A percentile compares a stretch with the other conserved stretches of the same genome.
Evolutionary conservation across 2,797 vertebrate genomes (phyloP).

Genomic region (Podarcis lilfordi): DNA sequence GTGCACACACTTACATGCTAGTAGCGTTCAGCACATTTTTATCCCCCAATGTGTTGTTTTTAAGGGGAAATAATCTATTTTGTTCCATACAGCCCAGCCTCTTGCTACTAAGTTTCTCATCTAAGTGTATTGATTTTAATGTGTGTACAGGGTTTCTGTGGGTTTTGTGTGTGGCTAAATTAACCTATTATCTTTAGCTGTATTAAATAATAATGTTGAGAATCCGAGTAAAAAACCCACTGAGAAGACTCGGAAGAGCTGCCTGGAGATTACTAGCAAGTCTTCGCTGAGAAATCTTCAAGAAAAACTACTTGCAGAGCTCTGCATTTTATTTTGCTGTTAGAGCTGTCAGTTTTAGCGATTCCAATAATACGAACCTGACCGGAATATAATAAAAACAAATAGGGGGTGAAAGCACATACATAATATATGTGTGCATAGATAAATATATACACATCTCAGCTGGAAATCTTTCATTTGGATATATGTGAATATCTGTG

Average conservation of each 20-base stretch:
- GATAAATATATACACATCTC: constrained; percentile 36
- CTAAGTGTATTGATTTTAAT: constrained; percentile 60
- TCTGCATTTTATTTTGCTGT: constrained; percentile 35
- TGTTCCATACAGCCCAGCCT: constrained; percentile 39
- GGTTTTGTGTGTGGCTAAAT: constrained; percentile 21
- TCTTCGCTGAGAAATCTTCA: constrained; percentile 33
- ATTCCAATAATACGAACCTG: constrained; percentile 10
- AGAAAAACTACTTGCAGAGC: constrained; percentile 19
- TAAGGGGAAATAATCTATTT: constrained; percentile 65
- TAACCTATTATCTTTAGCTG: constrained; percentile 52
- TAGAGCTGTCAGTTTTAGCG: constrained; percentile 25
- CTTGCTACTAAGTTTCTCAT: constrained; percentile 46
- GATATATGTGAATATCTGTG: constrained; percentile 17
- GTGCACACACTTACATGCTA: constrained; percentile 2
- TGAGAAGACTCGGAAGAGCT: constrained; percentile 27
- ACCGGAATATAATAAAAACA: constrained; percentile 46
- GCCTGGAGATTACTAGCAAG: constrained; percentile 20
- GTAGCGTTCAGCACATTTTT: constrained; percentile 15
- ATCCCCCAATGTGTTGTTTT: not conserved
- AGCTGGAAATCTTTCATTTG: constrained; percentile 54
- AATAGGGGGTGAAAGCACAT: constrained; percentile 25
- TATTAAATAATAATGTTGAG: constrained; percentile 57
- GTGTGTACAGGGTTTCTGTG: constrained; percentile 18
- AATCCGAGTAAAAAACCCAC: constrained; percentile 32
- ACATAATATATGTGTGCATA: constrained; percentile 56